phyloP scores from a whole-genome alignment of 2,113 vertebrate species.

The Marmota monax region DNA sequence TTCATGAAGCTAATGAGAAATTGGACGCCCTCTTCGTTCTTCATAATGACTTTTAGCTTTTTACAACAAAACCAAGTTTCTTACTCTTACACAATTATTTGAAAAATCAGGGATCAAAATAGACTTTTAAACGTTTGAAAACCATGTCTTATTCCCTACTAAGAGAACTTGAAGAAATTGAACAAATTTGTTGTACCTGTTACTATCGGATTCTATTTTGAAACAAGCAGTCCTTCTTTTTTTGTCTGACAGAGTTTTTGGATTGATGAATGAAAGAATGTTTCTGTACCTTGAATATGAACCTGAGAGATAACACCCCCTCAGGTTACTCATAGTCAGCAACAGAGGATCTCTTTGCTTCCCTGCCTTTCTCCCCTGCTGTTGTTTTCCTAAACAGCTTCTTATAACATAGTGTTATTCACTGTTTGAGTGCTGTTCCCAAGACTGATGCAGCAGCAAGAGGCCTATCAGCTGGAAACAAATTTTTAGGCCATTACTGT shows the following conservation, averaged over 20 bases:
- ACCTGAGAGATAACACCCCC: neutral
- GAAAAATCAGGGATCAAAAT: neutral
- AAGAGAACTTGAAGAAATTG: neutral
- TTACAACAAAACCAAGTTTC: neutral
- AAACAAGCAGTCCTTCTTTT: neutral
- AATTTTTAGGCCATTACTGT: neutral
- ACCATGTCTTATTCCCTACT: neutral
- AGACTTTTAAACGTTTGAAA: neutral
- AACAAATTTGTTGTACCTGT: neutral
- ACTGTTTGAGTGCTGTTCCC: neutral
- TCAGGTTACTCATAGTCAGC: neutral
- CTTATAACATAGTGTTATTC: neutral
- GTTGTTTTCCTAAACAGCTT: neutral
- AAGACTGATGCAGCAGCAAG: fast-evolving
- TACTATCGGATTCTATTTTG: neutral
- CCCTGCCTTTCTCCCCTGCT: neutral
- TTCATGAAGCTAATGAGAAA: neutral
- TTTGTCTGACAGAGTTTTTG: neutral
- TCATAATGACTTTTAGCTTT: conserved; percentile 14
- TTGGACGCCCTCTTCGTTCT: neutral
- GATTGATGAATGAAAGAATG: neutral
- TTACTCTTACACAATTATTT: neutral
- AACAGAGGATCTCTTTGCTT: neutral
- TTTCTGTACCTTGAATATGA: neutral
- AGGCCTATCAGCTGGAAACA: neutral